Percentiles rank a stretch among this genome's conserved stretches.
phyloP scores from a whole-genome alignment of 2,888 invertebrate genomes.

The Drosophila paracracens region DNA sequence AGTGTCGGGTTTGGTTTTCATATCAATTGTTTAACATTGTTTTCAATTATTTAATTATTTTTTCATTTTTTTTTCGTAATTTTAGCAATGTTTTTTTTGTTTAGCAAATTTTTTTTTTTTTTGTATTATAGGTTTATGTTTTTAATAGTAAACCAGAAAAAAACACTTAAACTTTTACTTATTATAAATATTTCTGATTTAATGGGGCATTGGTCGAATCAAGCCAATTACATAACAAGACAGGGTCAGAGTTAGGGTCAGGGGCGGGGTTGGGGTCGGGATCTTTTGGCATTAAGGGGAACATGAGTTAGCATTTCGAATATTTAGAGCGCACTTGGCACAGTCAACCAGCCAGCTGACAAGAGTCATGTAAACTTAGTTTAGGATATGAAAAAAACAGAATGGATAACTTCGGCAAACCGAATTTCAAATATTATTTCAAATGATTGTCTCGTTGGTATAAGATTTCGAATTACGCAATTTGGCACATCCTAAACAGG shows the following conservation, averaged over 20 bases:
- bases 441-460: not conserved
- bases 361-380: not conserved
- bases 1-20: slow-evolving; percentile 51
- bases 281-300: not conserved
- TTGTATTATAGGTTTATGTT: slow-evolving; percentile 23
- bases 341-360: not conserved
- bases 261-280: not conserved
- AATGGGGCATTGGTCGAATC: slow-evolving; percentile 25
- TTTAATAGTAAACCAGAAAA: slow-evolving; percentile 53
- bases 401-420: slow-evolving; percentile 17
- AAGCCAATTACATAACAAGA: slow-evolving; percentile 23
- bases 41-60: slow-evolving; percentile 43
- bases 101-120: slow-evolving; percentile 4
- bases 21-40: slow-evolving; percentile 51
- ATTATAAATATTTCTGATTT: slow-evolving; percentile 34
- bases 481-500: not conserved
- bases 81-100: slow-evolving; percentile 18
- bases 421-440: slow-evolving; percentile 18
- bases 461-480: not conserved
- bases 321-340: not conserved
- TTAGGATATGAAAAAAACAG: not conserved
- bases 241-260: not conserved
- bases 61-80: slow-evolving; percentile 1
- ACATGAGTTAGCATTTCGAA: not conserved
- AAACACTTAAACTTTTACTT: slow-evolving; percentile 66